Evolutionary conservation across 2,888 invertebrate genomes (phyloP).

Genomic region (Stratiomys singularior): DNA sequence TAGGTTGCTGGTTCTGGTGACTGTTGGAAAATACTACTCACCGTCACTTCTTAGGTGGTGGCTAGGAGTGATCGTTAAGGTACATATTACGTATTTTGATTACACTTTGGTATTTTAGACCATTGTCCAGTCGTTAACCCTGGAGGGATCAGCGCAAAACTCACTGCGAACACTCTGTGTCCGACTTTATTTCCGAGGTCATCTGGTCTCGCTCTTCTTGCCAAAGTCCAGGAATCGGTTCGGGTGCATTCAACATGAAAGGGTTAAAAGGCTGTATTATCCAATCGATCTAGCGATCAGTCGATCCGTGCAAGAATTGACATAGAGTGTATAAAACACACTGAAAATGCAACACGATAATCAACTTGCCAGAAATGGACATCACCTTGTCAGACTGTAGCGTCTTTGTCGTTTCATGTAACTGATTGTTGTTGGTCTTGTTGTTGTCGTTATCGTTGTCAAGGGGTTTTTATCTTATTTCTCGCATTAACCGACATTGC

Average conservation of each 20-base stretch:
- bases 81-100: neutral
- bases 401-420: constrained; percentile 34
- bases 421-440: constrained; percentile 19
- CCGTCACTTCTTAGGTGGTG: constrained; percentile 41
- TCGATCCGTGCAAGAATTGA: constrained; percentile 29
- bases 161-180: neutral
- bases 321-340: constrained; percentile 40
- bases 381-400: constrained; percentile 42
- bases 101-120: neutral
- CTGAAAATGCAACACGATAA: constrained; percentile 37
- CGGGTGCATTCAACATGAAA: neutral
- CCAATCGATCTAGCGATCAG: constrained; percentile 10
- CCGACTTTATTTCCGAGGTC: neutral
- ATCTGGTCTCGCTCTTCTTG: too few relatives aligned
- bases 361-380: constrained; percentile 46
- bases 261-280: neutral
- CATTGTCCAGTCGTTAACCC: neutral
- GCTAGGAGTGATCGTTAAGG: constrained; percentile 20
- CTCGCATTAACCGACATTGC: neutral
- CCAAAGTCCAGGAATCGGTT: too few relatives aligned
- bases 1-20: constrained; percentile 24
- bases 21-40: constrained; percentile 50
- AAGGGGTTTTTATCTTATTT: constrained; percentile 18
- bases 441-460: constrained; percentile 37
- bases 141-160: too few relatives aligned